These are phyloP conservation scores for Trisateles emortualis DNA, from an alignment of 2,888 invertebrate species.

Conservation along the genomic window DNA sequence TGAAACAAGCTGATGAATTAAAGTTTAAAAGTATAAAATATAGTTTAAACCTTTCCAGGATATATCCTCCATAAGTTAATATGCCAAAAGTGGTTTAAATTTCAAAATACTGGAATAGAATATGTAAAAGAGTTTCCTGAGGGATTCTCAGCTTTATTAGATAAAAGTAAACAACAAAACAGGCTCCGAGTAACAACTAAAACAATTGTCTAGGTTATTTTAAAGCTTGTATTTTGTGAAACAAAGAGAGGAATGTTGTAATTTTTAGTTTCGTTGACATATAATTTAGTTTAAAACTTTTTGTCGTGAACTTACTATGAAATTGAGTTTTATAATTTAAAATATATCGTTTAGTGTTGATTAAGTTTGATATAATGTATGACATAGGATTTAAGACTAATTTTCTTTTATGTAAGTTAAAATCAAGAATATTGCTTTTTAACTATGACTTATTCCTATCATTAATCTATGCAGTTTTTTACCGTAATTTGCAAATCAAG, in stretches of 20 bases:
- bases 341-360: too few relatives aligned
- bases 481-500: too few relatives aligned
- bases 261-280: slow-evolving; percentile 31
- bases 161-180: slow-evolving; percentile 8
- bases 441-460: too few relatives aligned
- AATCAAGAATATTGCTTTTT: too few relatives aligned
- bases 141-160: slow-evolving; percentile 1
- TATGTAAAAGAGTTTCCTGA: not conserved
- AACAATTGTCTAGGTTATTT: slow-evolving; percentile 17
- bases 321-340: too few relatives aligned
- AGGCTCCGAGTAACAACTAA: slow-evolving; percentile 1
- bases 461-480: too few relatives aligned
- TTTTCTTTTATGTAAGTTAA: too few relatives aligned
- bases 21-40: too few relatives aligned
- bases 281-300: slow-evolving; percentile 27
- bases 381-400: too few relatives aligned
- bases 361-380: too few relatives aligned
- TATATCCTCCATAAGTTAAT: not conserved
- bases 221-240: slow-evolving; percentile 18
- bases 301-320: slow-evolving; percentile 2
- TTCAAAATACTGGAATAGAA: not conserved
- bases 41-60: too few relatives aligned
- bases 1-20: too few relatives aligned
- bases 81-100: not conserved
- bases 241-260: slow-evolving; percentile 25